These are phyloP conservation scores for Phrixothrix hirtus DNA, from an alignment of 2,888 invertebrate species.

Conservation along the genomic window DNA sequence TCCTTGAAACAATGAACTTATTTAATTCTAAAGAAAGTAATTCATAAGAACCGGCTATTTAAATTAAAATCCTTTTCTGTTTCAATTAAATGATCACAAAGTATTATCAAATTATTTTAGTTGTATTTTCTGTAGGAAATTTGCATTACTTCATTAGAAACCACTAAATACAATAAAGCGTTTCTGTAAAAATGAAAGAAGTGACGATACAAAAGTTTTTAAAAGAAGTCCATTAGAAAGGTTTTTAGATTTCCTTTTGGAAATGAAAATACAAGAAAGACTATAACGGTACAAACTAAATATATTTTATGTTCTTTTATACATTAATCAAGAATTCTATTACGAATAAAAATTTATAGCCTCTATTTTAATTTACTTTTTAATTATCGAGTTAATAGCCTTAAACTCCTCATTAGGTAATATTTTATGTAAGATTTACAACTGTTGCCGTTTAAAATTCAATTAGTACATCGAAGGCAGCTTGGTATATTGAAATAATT, in stretches of 20 bases:
- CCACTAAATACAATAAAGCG: no score
- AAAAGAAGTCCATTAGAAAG: constrained; percentile 12
- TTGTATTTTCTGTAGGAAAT: constrained; percentile 9
- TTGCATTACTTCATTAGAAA: constrained; percentile 9
- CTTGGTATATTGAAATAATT: neutral
- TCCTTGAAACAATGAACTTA: neutral
- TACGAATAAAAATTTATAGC: neutral
- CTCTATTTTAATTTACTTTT: constrained; percentile 1
- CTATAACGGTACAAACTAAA: neutral
- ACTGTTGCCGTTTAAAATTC: neutral
- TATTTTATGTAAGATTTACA: neutral
- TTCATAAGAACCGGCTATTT: neutral
- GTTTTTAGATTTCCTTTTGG: constrained; percentile 8
- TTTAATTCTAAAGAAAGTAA: neutral
- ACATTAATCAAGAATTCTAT: neutral
- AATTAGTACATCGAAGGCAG: neutral
- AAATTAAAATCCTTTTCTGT: constrained; percentile 1
- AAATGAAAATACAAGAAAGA: neutral
- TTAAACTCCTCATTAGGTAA: neutral
- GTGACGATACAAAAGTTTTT: constrained; percentile 11
- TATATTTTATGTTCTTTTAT: neutral
- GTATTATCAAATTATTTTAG: constrained; percentile 11
- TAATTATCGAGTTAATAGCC: no score
- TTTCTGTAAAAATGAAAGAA: no score
- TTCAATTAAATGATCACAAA: constrained; percentile 9